Percentiles rank a stretch among this genome's conserved stretches.
These are phyloP conservation scores for Drosophila funebris DNA, from an alignment of 1,140 invertebrate species.

Conservation along the genomic window DNA sequence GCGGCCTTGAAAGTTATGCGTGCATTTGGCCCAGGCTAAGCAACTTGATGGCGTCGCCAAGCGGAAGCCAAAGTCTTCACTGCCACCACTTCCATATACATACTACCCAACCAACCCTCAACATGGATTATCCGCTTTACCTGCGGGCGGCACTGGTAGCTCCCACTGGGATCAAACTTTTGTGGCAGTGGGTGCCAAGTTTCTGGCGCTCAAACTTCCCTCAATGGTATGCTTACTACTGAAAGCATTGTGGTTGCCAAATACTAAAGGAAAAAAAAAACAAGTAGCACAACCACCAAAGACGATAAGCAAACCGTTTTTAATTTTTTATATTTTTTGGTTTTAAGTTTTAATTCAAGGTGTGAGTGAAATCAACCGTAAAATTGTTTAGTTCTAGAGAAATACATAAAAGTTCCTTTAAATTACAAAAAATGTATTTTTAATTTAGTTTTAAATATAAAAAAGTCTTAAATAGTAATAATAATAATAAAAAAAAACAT, in stretches of 20 bases:
- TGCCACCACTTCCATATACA: not conserved
- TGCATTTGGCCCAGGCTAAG: slow-evolving; percentile 18
- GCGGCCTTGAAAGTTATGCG: slow-evolving; percentile 72
- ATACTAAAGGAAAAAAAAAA: slow-evolving; percentile 8
- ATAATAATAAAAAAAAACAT: no score
- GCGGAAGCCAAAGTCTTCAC: slow-evolving; percentile 42
- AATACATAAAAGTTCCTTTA: not conserved
- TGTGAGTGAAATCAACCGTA: slow-evolving; percentile 18
- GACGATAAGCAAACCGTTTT: slow-evolving; percentile 17
- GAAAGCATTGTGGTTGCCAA: not conserved
- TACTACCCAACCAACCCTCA: not conserved
- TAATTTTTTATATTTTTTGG: not conserved
- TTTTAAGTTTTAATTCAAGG: slow-evolving; percentile 21
- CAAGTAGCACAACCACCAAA: not conserved
- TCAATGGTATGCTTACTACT: slow-evolving; percentile 1
- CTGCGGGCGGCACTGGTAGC: slow-evolving; percentile 32
- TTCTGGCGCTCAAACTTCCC: slow-evolving; percentile 1
- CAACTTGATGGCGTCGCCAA: slow-evolving; percentile 42
- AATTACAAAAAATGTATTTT: not conserved
- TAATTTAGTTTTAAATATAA: not conserved
- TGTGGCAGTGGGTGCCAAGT: slow-evolving; percentile 8
- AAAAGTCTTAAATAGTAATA: not conserved
- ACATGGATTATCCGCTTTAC: slow-evolving; percentile 45
- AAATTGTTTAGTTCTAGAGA: slow-evolving; percentile 1
- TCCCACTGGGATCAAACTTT: slow-evolving; percentile 29